Conservation (phyloP, 2,797 vertebrate species). For the Luscinia luscinia region DNA sequence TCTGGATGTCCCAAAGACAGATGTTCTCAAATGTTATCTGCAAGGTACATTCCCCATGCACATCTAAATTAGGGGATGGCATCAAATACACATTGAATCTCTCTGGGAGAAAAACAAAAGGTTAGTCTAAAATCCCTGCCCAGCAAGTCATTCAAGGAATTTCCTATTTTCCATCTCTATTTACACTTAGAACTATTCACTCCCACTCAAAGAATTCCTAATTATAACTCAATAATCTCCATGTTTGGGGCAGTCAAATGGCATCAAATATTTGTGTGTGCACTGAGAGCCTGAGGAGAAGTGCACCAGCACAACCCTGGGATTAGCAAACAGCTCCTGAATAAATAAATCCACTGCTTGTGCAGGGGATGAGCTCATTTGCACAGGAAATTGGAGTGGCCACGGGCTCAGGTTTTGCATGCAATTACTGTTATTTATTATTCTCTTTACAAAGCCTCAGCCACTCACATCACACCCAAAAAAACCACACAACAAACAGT, state of each 20-base stretch:
- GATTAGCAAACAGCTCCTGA: not conserved
- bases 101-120: slow-evolving; percentile 85
- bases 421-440: slow-evolving; percentile 21
- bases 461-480: not conserved
- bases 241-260: not conserved
- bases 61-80: slow-evolving; percentile 87
- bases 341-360: not conserved
- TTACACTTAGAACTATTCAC: not conserved
- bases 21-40: slow-evolving; percentile 87
- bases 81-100: slow-evolving; percentile 89
- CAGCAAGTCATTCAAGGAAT: slow-evolving; percentile 71
- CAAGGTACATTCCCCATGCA: slow-evolving; percentile 87
- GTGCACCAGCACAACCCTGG: not conserved
- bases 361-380: slow-evolving; percentile 1
- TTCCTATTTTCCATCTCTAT: slow-evolving; percentile 41
- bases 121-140: slow-evolving; percentile 79
- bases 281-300: not conserved
- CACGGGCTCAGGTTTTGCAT: not conserved
- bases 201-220: not conserved
- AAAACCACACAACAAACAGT: not conserved
- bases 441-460: not conserved
- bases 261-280: not conserved
- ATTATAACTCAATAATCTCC: not conserved
- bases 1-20: slow-evolving; percentile 85
- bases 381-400: not conserved